Evolutionary conservation across 2,888 invertebrate species (phyloP).

Genomic region (Erebia palarica): DNA sequence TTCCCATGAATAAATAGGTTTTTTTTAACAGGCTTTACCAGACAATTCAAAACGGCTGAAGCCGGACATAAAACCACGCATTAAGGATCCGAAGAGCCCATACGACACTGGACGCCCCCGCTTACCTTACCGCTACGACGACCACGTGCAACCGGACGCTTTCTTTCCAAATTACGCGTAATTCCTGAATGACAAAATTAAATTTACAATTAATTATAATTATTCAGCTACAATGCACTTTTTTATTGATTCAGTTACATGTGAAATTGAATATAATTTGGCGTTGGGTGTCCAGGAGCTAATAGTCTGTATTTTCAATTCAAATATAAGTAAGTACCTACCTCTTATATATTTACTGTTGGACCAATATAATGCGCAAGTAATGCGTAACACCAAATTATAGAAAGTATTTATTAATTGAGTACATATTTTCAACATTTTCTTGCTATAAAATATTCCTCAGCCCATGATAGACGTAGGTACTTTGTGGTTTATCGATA

Average conservation of each 20-base stretch:
- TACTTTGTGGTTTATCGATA: too few relatives aligned
- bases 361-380: too few relatives aligned
- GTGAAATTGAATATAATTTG: neutral
- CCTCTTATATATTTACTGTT: too few relatives aligned
- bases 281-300: neutral
- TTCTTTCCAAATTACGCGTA: conserved; percentile 62
- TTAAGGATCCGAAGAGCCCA: conserved; percentile 46
- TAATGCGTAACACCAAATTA: too few relatives aligned
- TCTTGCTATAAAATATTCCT: too few relatives aligned
- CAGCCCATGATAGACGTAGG: too few relatives aligned
- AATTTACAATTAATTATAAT: neutral
- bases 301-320: neutral
- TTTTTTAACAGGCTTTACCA: conserved; percentile 13
- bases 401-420: too few relatives aligned
- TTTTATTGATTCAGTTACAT: neutral
- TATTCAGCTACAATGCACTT: conserved; percentile 36
- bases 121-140: conserved; percentile 56
- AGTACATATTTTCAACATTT: too few relatives aligned
- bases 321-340: too few relatives aligned
- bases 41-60: conserved; percentile 9
- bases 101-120: conserved; percentile 51
- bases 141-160: conserved; percentile 49
- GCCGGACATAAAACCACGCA: conserved; percentile 43
- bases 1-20: too few relatives aligned
- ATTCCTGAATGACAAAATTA: neutral